A percentile compares a stretch with the other conserved stretches of the same genome.
These are phyloP conservation scores for Callinectes sapidus DNA, from an alignment of 2,888 invertebrate species.

Conservation along the genomic window DNA sequence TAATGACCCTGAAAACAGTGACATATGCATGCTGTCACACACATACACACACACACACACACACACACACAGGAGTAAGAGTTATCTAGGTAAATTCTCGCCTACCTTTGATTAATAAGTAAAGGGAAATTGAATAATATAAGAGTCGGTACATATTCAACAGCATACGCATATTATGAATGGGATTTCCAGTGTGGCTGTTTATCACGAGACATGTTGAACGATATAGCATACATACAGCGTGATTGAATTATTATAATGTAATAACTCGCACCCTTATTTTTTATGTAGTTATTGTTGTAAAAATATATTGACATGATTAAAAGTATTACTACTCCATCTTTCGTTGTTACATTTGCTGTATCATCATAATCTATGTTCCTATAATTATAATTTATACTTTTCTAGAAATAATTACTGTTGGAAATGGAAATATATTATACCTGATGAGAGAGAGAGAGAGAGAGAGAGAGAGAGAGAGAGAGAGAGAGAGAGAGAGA, in stretches of 20 bases:
- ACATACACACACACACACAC: background rate
- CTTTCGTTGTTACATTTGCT: background rate
- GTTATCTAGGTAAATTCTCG: background rate
- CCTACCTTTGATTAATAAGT: background rate
- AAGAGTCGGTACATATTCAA: background rate
- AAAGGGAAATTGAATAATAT: background rate
- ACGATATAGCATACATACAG: background rate
- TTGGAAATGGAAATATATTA: too few species aligned
- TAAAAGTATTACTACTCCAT: background rate
- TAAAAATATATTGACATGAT: background rate
- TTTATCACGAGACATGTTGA: background rate
- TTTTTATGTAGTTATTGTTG: background rate
- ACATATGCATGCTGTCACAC: background rate
- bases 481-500: background rate
- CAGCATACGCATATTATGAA: background rate
- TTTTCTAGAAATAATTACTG: too few species aligned
- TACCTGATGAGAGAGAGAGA: background rate
- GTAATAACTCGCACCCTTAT: background rate
- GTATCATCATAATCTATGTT: background rate
- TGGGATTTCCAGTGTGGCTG: background rate
- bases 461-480: background rate
- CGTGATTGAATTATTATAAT: background rate
- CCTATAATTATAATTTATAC: too few species aligned
- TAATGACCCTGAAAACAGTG: background rate
- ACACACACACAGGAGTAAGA: background rate